Percentiles rank a stretch among this genome's conserved stretches.
Conservation (phyloP, 1,140 invertebrate species). For the Diplogasteroides magnus region DNA sequence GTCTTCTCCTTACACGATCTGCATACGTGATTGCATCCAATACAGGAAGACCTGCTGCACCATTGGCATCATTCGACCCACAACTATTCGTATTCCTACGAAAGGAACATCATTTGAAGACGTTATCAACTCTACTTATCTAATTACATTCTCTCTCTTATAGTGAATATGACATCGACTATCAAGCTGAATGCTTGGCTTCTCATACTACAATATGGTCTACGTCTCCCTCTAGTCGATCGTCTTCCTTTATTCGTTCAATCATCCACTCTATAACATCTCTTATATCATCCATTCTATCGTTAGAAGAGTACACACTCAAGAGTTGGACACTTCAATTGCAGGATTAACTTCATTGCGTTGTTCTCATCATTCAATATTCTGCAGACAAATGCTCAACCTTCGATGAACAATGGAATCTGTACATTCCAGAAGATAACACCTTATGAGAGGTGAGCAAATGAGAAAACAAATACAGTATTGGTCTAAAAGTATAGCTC, state of each 20-base stretch:
- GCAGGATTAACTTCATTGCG: conserved; percentile 4
- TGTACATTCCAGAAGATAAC: conserved; percentile 24
- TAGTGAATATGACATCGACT: background rate
- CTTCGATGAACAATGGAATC: conserved; percentile 16
- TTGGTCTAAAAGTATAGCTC: too few species aligned
- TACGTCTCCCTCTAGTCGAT: conserved; percentile 9
- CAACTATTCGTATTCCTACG: conserved; percentile 14
- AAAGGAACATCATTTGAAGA: background rate
- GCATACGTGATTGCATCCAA: conserved; percentile 77
- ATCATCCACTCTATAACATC: conserved; percentile 5
- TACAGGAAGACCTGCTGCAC: conserved; percentile 55
- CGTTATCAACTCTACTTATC: background rate
- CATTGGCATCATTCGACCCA: conserved; percentile 21
- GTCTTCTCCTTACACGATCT: conserved; percentile 69
- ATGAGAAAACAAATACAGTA: too few species aligned
- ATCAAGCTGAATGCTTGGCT: conserved; percentile 15
- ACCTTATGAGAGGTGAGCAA: conserved; percentile 19
- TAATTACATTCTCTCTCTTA: background rate
- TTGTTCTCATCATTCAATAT: conserved; percentile 4
- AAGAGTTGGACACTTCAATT: too few species aligned
- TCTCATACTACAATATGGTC: conserved; percentile 14
- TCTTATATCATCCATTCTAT: conserved; percentile 7
- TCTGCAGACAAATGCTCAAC: conserved; percentile 9
- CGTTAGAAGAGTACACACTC: background rate
- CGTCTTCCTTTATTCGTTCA: conserved; percentile 11